A percentile compares a stretch with the other conserved stretches of the same genome.
Conservation (phyloP, 2,797 vertebrate species). For the Cirrhinus molitorella region DNA sequence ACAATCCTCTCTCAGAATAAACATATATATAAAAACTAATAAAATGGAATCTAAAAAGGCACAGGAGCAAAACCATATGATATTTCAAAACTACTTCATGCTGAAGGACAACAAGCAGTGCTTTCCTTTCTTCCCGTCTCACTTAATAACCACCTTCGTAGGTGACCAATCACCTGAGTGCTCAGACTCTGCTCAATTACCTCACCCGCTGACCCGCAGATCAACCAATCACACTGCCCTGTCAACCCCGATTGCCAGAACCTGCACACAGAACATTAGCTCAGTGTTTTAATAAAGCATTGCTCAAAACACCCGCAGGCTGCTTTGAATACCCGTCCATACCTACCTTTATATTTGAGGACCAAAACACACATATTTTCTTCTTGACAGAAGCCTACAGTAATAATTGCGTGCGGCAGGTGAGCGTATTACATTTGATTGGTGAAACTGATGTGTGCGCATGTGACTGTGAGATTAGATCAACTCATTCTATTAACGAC, state of each 20-base stretch:
- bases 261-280: slow-evolving; percentile 12
- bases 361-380: slow-evolving; percentile 6
- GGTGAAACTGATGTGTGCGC: slow-evolving; percentile 53
- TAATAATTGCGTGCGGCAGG: slow-evolving; percentile 53
- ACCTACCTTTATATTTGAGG: slow-evolving; percentile 5
- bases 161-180: slow-evolving; percentile 38
- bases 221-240: slow-evolving; percentile 55
- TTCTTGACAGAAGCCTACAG: slow-evolving; percentile 23
- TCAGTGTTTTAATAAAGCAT: slow-evolving; percentile 35
- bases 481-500: slow-evolving; percentile 39
- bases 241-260: slow-evolving; percentile 18
- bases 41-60: background rate
- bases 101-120: background rate
- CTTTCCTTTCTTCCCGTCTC: background rate
- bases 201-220: slow-evolving; percentile 62
- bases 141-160: slow-evolving; percentile 9
- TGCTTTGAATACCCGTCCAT: background rate
- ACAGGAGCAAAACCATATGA: background rate
- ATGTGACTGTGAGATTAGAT: slow-evolving; percentile 43
- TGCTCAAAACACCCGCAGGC: slow-evolving; percentile 18
- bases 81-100: background rate
- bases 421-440: slow-evolving; percentile 56
- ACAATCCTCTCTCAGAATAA: slow-evolving; percentile 45
- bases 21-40: background rate
- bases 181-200: slow-evolving; percentile 43